Percentiles rank a stretch among this genome's conserved stretches.
phyloP scores from a whole-genome alignment of 2,113 vertebrate species.

The Monopterus albus region DNA sequence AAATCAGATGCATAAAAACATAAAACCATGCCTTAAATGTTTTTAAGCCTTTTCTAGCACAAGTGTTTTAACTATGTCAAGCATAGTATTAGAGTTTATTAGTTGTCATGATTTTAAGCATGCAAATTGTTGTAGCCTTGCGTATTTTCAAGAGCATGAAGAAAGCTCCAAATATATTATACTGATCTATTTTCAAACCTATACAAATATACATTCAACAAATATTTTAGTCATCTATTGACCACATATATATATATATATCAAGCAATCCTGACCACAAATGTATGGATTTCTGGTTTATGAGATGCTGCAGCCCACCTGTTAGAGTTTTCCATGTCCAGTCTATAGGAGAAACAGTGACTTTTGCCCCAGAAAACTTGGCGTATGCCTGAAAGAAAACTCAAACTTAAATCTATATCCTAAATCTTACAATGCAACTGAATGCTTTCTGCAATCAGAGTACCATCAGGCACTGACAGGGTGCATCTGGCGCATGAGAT shows the following conservation, averaged over 20 bases:
- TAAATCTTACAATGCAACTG: no score
- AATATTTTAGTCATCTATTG: neutral
- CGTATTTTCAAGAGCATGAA: no score
- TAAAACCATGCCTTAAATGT: neutral
- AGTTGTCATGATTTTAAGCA: neutral
- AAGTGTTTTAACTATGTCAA: no score
- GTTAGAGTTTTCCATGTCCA: slow-evolving; percentile 90
- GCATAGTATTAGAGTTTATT: neutral
- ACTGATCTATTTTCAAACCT: no score
- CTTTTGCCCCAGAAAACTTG: slow-evolving; percentile 91
- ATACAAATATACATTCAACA: no score
- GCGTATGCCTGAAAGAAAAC: slow-evolving; percentile 88
- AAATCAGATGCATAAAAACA: neutral
- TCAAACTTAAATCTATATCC: neutral
- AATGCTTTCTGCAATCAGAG: no score
- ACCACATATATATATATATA: neutral
- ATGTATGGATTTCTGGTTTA: neutral
- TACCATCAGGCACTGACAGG: no score
- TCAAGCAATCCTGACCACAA: neutral
- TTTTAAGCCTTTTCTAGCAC: no score
- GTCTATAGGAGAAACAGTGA: slow-evolving; percentile 87
- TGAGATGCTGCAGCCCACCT: slow-evolving; percentile 87
- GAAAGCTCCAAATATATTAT: no score
- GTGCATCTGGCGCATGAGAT: no score
- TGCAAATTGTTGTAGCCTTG: no score